Conservation (phyloP, 2,888 invertebrate genomes). For the Drosophila neotestacea region DNA sequence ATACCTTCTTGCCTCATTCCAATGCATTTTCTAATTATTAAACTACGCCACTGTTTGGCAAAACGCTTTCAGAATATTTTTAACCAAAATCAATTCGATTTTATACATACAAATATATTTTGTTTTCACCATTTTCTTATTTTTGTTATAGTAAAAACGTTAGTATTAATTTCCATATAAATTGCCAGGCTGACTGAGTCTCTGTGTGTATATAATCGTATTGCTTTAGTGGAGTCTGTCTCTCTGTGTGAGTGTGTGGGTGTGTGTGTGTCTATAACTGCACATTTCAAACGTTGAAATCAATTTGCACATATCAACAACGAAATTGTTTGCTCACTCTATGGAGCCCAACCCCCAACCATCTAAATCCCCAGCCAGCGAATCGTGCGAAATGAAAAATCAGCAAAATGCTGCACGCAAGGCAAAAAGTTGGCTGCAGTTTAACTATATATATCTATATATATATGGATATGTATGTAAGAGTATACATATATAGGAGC, state of each 20-base stretch:
- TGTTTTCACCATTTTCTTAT: slow-evolving; percentile 10
- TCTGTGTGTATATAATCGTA: slow-evolving; percentile 42
- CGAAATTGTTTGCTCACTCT: slow-evolving; percentile 78
- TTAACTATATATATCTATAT: slow-evolving; percentile 24
- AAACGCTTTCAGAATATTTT: slow-evolving; percentile 52
- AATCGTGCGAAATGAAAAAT: slow-evolving; percentile 75
- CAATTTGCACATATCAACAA: slow-evolving; percentile 82
- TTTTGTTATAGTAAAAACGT: slow-evolving; percentile 62
- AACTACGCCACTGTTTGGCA: slow-evolving; percentile 40
- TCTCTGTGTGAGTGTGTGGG: neutral
- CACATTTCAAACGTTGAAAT: slow-evolving; percentile 76
- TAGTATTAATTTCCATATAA: slow-evolving; percentile 78
- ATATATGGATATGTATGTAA: neutral
- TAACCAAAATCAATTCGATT: slow-evolving; percentile 61
- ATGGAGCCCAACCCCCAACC: slow-evolving; percentile 38
- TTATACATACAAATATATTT: slow-evolving; percentile 10
- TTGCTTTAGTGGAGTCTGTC: slow-evolving; percentile 24
- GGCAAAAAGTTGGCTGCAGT: slow-evolving; percentile 56
- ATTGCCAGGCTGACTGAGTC: slow-evolving; percentile 56
- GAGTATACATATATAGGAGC: neutral
- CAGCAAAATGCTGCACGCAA: slow-evolving; percentile 69
- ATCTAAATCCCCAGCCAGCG: slow-evolving; percentile 33
- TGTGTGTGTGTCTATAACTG: slow-evolving; percentile 63
- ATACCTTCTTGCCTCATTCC: too few species aligned
- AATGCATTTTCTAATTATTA: slow-evolving; percentile 18